Evolutionary conservation across 2,113 vertebrate species (phyloP).

Genomic region (Corvus moneduloides): DNA sequence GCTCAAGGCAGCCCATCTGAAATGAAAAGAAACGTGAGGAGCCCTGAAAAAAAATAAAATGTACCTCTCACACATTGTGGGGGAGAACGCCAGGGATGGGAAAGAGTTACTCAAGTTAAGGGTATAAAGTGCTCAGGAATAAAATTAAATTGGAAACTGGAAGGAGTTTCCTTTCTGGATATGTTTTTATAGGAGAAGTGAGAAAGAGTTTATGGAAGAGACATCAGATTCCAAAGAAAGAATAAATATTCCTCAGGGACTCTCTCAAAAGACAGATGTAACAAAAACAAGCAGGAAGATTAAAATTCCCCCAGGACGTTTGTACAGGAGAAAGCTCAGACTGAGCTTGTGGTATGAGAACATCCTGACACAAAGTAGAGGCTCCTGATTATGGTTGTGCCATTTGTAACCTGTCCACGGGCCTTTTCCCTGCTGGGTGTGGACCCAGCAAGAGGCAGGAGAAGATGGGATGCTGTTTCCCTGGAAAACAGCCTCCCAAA

Average conservation of each 20-base stretch:
- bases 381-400: not conserved
- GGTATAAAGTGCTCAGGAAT: not conserved
- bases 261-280: constrained; percentile 22
- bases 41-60: not conserved
- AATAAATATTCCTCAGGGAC: constrained; percentile 25
- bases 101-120: not conserved
- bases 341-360: not conserved
- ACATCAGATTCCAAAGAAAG: constrained; percentile 27
- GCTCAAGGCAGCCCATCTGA: not conserved
- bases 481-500: not conserved
- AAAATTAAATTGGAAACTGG: constrained; percentile 43
- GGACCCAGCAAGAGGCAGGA: not conserved
- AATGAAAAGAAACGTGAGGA: not conserved
- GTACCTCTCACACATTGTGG: not conserved
- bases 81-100: not conserved
- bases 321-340: not conserved
- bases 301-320: not conserved
- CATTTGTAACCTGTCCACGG: not conserved
- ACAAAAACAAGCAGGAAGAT: constrained; percentile 33
- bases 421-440: not conserved
- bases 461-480: not conserved
- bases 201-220: constrained; percentile 49
- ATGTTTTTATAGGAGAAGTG: constrained; percentile 37
- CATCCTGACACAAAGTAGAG: not conserved
- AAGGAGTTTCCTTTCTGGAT: constrained; percentile 1